Conservation (phyloP, 2,797 vertebrate genomes). For the Mormyrops boulengeri region DNA sequence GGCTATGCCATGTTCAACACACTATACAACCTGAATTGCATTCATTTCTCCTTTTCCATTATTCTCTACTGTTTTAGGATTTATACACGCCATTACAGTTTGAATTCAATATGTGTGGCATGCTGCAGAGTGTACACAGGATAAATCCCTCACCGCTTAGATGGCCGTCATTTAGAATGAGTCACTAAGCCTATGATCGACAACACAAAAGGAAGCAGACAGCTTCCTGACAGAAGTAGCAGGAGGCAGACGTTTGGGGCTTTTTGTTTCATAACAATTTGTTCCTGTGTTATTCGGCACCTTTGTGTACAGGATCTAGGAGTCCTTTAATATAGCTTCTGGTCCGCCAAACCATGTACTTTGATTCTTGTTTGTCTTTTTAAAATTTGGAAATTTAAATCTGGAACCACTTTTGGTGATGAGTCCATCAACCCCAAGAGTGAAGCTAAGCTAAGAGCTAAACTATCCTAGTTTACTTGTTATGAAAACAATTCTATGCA, state of each 20-base stretch:
- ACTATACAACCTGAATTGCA: background rate
- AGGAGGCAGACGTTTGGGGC: background rate
- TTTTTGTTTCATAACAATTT: background rate
- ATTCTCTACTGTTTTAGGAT: background rate
- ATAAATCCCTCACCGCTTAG: background rate
- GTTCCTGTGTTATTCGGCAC: background rate
- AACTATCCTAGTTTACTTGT: background rate
- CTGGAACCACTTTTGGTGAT: background rate
- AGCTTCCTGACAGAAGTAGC: background rate
- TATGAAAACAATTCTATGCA: background rate
- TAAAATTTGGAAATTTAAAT: background rate
- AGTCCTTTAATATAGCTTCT: background rate
- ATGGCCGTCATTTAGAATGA: background rate
- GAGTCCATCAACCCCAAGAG: background rate
- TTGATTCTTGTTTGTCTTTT: background rate
- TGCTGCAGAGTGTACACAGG: background rate
- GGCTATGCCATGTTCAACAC: background rate
- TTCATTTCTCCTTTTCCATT: background rate
- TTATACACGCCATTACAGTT: background rate
- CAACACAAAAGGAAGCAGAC: background rate
- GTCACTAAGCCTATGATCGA: constrained; percentile 3
- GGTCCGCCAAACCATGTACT: background rate
- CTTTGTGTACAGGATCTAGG: background rate
- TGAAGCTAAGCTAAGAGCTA: background rate
- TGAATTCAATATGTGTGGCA: background rate